Evolutionary conservation across 2,113 vertebrate species (phyloP), one percentile per base, ranked within the genome.

Genomic region (Mormyrus lacerda): DNA sequence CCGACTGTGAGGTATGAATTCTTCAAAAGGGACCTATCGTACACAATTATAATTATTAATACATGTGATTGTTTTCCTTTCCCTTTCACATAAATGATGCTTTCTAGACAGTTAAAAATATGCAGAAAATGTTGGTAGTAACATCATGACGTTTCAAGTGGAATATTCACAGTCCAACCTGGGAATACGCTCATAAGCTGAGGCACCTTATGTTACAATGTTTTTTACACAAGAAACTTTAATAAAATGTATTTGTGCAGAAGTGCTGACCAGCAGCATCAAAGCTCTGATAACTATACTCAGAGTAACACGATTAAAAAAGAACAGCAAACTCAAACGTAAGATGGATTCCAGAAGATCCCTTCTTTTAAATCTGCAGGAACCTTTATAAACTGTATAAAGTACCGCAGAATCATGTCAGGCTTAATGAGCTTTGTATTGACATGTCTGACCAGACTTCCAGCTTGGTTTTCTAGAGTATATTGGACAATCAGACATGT

Each of bases 191-290:
- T 87, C 85, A 45, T 9, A 21, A 90, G 3, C 24, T 79, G 76
- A 88, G n/a, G 51, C 55, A 91, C 44, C 89, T 90, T 31, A 31
- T 53, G 85, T 90, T 83, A 47, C 51, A 83, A 53, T 21, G 86
- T 47, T 6, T 19, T 21, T 35, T 35, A 39, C 50, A 87, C 7
- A 4, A 90, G 45, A 82, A 47, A 50, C 87, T 88, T 35, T 69
- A 89, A 89, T 76, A 87, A 91, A 89, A 89, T 85, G 17, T 45
- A 85, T 83, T 58, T 47, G 51, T 85, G 27, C 86, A 88, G 47
- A 58, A 88, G 55, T 93, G 93, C 93, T 94, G 95, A 53, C 95
- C 95, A 93, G 95, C 95, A 95, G 95, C 89, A 93, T 94, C 93
- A 89, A 79, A 82, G 88, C 82, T 90, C 73, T 91, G 21, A 50